These are phyloP conservation scores for Cantharis rufa DNA, from an alignment of 2,888 invertebrate species.

Conservation along the genomic window DNA sequence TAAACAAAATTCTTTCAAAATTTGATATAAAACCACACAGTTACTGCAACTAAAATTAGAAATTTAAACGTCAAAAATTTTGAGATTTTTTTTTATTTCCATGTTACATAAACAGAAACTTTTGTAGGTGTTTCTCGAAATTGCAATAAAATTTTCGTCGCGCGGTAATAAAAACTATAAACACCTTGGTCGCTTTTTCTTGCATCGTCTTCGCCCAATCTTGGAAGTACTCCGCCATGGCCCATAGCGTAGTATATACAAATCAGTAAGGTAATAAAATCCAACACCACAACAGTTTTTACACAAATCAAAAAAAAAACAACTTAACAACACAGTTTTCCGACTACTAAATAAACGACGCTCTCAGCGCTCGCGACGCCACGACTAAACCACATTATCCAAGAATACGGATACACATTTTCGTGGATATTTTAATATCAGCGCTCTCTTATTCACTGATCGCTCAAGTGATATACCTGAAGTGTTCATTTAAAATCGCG, in stretches of 20 bases:
- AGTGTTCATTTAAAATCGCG: constrained; percentile 8
- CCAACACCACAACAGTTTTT: neutral
- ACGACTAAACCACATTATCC: constrained; percentile 46
- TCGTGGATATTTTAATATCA: constrained; percentile 33
- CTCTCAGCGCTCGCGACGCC: constrained; percentile 40
- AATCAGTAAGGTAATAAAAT: neutral
- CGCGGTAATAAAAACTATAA: neutral
- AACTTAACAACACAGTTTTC: constrained; percentile 4
- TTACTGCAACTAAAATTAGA: neutral
- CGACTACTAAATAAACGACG: constrained; percentile 15
- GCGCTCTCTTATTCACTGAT: constrained; percentile 14
- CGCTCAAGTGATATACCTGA: constrained; percentile 22
- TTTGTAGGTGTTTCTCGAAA: neutral
- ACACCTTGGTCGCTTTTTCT: constrained; percentile 15
- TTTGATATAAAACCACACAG: neutral
- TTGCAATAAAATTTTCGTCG: neutral
- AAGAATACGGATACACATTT: constrained; percentile 52
- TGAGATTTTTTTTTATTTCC: neutral
- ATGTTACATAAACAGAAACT: neutral
- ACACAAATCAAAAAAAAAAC: neutral
- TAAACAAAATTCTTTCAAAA: constrained; percentile 1
- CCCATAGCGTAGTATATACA: constrained; percentile 44
- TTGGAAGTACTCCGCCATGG: constrained; percentile 55
- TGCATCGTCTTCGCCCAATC: constrained; percentile 49
- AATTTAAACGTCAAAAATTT: neutral